A percentile compares a stretch with the other conserved stretches of the same genome.
phyloP scores from a whole-genome alignment of 2,888 invertebrate genomes.

The Heliconius sara region DNA sequence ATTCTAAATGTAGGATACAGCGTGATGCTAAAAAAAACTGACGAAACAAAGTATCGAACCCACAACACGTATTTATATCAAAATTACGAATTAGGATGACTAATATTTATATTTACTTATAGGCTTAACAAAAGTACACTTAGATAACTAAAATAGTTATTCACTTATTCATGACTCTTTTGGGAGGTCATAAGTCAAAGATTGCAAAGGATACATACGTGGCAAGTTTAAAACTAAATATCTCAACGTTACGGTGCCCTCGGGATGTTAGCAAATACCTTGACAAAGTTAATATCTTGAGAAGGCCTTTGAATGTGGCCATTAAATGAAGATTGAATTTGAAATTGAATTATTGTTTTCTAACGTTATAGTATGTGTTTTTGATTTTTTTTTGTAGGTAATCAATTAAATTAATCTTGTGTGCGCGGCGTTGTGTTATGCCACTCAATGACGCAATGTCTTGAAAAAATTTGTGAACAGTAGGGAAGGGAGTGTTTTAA shows the following conservation, averaged over 20 bases:
- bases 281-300: constrained; percentile 66
- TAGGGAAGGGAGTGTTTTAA: no score
- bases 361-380: no score
- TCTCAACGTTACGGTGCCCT: constrained; percentile 61
- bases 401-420: background rate
- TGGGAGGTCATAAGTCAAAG: constrained; percentile 49
- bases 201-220: constrained; percentile 50
- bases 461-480: background rate
- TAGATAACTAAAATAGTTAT: background rate
- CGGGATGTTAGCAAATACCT: constrained; percentile 65
- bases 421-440: background rate
- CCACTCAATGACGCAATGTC: background rate
- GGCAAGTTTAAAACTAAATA: constrained; percentile 57
- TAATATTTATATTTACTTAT: background rate
- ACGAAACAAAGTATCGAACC: background rate
- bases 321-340: constrained; percentile 43
- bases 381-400: no score
- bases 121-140: background rate
- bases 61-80: background rate
- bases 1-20: background rate
- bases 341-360: background rate
- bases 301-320: constrained; percentile 56
- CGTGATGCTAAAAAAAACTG: background rate
- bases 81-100: background rate
- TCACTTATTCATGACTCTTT: constrained; percentile 28